phyloP scores from a whole-genome alignment of 2,888 invertebrate genomes.

The Callyntrura guangdongensis region DNA sequence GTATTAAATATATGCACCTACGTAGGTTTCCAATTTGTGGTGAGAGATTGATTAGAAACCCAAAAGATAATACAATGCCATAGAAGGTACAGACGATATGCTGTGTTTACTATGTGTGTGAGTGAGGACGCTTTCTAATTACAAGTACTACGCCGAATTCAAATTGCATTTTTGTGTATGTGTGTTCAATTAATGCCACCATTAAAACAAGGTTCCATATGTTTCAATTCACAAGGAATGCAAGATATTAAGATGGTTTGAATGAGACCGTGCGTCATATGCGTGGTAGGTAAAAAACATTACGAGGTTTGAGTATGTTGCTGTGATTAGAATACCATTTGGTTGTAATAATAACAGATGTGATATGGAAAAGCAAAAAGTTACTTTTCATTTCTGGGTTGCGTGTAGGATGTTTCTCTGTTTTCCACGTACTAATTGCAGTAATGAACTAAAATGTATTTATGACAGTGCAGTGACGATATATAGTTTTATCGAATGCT shows the following conservation, averaged over 20 bases:
- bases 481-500: background rate
- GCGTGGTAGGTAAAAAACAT: background rate
- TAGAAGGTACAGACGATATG: no score
- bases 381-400: background rate
- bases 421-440: background rate
- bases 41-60: no score
- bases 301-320: background rate
- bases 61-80: no score
- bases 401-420: background rate
- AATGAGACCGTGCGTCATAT: conserved; percentile 1
- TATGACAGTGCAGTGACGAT: background rate
- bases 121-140: no score
- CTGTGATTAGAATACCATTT: background rate
- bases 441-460: background rate
- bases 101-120: no score
- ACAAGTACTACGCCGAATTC: no score
- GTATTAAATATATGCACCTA: no score
- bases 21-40: no score
- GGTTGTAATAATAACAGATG: background rate
- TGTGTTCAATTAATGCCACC: no score
- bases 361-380: conserved; percentile 21
- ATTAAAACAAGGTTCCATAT: background rate
- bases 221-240: background rate
- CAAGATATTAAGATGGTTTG: background rate
- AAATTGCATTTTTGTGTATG: no score